Evolutionary conservation across 2,888 invertebrate genomes (phyloP).

Genomic region (Pimpla rufipes): DNA sequence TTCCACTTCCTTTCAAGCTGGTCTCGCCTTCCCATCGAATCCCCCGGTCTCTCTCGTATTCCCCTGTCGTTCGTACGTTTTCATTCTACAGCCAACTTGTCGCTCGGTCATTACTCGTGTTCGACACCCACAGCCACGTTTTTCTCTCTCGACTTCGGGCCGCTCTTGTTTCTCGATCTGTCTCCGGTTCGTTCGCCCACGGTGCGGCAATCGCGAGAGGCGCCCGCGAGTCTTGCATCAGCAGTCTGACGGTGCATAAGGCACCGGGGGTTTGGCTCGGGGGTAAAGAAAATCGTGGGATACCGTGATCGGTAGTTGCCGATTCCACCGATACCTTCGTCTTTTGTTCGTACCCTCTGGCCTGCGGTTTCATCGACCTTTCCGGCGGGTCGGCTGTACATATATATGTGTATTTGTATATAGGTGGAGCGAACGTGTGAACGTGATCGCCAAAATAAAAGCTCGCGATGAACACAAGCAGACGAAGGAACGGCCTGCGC

Average conservation of each 20-base stretch:
- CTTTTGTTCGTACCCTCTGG: conserved; percentile 64
- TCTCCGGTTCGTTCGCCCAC: conserved; percentile 29
- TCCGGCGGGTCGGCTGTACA: conserved; percentile 12
- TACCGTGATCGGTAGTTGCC: conserved; percentile 42
- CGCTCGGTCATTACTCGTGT: conserved; percentile 52
- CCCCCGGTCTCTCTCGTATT: conserved; percentile 51
- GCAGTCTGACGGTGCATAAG: conserved; percentile 51
- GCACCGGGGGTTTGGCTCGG: background rate
- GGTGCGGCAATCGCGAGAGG: conserved; percentile 34
- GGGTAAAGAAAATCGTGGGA: conserved; percentile 43
- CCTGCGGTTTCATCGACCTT: conserved; percentile 55
- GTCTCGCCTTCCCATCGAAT: no score
- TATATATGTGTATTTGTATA: background rate
- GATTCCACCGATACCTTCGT: conserved; percentile 22
- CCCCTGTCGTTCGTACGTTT: conserved; percentile 19
- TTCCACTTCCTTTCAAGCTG: no score
- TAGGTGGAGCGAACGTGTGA: background rate
- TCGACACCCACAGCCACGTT: conserved; percentile 61
- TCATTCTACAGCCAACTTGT: conserved; percentile 41
- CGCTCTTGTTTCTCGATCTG: conserved; percentile 55
- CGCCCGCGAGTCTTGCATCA: conserved; percentile 66
- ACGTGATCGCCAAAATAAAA: conserved; percentile 46
- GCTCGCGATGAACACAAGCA: background rate
- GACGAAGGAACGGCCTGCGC: background rate
- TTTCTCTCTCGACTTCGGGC: conserved; percentile 7